Conservation (phyloP, 2,113 vertebrate species). For the Zosterops japonicus region DNA sequence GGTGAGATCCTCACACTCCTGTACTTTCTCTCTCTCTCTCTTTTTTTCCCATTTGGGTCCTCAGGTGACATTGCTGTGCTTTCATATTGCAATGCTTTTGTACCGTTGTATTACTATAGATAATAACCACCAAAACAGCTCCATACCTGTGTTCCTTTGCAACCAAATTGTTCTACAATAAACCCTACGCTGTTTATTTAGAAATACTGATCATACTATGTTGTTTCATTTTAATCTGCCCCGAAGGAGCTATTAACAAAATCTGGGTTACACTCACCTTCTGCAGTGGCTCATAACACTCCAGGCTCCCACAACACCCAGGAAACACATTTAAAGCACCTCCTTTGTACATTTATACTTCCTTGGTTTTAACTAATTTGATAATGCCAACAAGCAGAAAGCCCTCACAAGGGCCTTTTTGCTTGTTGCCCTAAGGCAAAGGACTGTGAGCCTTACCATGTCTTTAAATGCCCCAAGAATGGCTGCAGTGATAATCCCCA, state of each 20-base stretch:
- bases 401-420: not conserved
- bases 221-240: not conserved
- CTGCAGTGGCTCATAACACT: not conserved
- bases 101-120: not conserved
- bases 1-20: not conserved
- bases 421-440: not conserved
- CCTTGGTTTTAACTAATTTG: not conserved
- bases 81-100: not conserved
- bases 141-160: not conserved
- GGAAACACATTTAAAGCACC: not conserved
- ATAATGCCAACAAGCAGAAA: not conserved
- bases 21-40: no score
- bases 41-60: not conserved
- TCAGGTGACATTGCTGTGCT: not conserved
- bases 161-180: not conserved
- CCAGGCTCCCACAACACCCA: not conserved
- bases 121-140: not conserved
- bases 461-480: constrained; percentile 94
- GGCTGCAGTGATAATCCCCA: constrained; percentile 88
- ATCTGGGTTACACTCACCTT: not conserved
- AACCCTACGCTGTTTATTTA: not conserved
- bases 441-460: constrained; percentile 76
- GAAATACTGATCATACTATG: not conserved
- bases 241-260: not conserved
- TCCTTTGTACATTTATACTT: not conserved